Percentiles rank a stretch among this genome's conserved stretches.
Evolutionary conservation across 2,888 invertebrate species (phyloP).

Genomic region (Entomobrya multifasciata): DNA sequence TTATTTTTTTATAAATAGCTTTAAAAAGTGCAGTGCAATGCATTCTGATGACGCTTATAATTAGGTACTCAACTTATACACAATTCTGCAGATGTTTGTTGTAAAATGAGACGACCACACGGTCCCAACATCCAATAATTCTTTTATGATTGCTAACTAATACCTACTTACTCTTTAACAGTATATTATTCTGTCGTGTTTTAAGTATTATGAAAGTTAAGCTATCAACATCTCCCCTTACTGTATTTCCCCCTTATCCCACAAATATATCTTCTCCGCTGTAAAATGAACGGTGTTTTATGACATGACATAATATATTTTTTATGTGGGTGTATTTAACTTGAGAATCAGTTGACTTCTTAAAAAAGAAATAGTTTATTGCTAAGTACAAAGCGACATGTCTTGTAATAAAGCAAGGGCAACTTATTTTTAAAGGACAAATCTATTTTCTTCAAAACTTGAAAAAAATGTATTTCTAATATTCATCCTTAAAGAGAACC

Average conservation of each 20-base stretch:
- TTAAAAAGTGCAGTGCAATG: too few relatives aligned
- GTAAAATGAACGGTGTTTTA: too few relatives aligned
- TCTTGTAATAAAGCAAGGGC: constrained; percentile 37
- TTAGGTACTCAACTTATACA: too few relatives aligned
- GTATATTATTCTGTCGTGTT: not conserved
- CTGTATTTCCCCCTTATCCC: too few relatives aligned
- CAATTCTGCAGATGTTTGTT: constrained; percentile 47
- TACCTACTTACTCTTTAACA: constrained; percentile 12
- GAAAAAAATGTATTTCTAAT: not conserved
- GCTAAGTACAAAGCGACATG: not conserved
- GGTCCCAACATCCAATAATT: constrained; percentile 13
- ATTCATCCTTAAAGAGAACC: constrained; percentile 13
- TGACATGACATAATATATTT: not conserved
- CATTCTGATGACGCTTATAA: not conserved
- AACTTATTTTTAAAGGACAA: not conserved
- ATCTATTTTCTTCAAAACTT: too few relatives aligned
- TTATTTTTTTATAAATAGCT: too few relatives aligned
- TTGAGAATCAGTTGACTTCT: constrained; percentile 6
- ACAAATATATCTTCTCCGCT: too few relatives aligned
- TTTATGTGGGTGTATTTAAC: constrained; percentile 32
- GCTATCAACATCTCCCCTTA: too few relatives aligned
- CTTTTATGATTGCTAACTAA: constrained; percentile 20
- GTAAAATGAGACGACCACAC: constrained; percentile 54
- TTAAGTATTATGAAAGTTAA: too few relatives aligned
- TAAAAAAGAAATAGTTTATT: not conserved